phyloP scores from a whole-genome alignment of 2,888 invertebrate genomes.

The Orthonevra nobilis region DNA sequence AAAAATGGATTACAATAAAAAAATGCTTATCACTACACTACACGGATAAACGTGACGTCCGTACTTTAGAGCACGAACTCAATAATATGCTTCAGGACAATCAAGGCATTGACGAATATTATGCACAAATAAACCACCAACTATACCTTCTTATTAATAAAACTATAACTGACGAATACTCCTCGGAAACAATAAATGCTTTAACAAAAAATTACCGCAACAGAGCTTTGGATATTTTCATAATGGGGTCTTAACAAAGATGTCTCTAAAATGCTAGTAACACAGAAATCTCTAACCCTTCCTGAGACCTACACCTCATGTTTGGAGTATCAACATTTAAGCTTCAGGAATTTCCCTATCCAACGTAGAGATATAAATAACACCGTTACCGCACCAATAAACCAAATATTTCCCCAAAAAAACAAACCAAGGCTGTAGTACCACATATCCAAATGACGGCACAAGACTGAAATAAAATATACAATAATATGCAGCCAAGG shows the following conservation, averaged over 20 bases:
- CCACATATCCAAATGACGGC: neutral
- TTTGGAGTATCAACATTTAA: constrained; percentile 28
- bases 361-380: constrained; percentile 8
- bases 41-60: constrained; percentile 1
- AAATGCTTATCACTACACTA: too few relatives aligned
- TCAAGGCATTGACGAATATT: constrained; percentile 18
- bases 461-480: constrained; percentile 14
- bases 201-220: constrained; percentile 22
- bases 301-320: too few relatives aligned
- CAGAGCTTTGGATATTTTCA: constrained; percentile 40
- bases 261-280: constrained; percentile 30
- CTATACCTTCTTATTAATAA: constrained; percentile 19
- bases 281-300: too few relatives aligned
- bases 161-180: constrained; percentile 28
- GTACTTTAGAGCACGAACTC: too few relatives aligned
- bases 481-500: constrained; percentile 8
- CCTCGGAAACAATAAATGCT: too few relatives aligned
- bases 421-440: neutral
- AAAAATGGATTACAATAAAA: too few relatives aligned
- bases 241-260: constrained; percentile 37
- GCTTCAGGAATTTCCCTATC: constrained; percentile 16
- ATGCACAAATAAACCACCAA: constrained; percentile 22
- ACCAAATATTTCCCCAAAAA: constrained; percentile 14
- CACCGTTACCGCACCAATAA: constrained; percentile 9
- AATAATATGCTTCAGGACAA: neutral